Evolutionary conservation across 2,888 invertebrate genomes (phyloP), one percentile per base, ranked within the genome.

Genomic region (Machimus atricapillus): DNA sequence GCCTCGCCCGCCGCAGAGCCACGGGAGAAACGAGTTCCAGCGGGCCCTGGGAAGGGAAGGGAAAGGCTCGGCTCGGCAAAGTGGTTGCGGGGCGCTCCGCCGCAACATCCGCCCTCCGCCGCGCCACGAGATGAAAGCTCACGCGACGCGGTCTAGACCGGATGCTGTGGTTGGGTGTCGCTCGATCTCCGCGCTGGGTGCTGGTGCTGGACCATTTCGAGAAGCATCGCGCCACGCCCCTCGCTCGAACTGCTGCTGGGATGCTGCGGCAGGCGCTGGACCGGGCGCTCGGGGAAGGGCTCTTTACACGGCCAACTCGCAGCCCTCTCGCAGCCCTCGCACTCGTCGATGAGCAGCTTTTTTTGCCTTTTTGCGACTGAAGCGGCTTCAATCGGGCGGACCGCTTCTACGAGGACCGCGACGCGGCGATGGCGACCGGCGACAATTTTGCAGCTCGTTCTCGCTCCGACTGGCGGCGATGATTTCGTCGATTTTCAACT

Each of bases 81-180:
- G 8, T 4, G 19, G 40, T 12, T 5, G 19, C 37, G 77, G 37
- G 7, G 40, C 37, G 19, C 77, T 19, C 77, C 16, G 23, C 77
- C 16, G 23, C 43, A 46, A 40, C 77, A 37, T 12, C 77, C 9
- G 77, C 19, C 43, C 40, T 31, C 46, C 14, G 43, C 14, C 79
- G 40, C 16, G 40, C 16, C 52, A 19, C 27, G 79, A 86, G 66
- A 40, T 79, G 79, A 86, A 74, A 34, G 4, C 37, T 78, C 46
- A 86, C 87, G 43, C 40, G 43, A 46, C 43, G 16, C 43, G 16
- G 88, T 88, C 87, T 88, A 88, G 88, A 88, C 88, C 88, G 88
- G 88, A 88, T 88, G 87, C 87, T 87, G 87, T 87, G 87, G 87
- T 88, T 88, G 88, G 88, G 82, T 79, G 31, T 86, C 52, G 81